Conservation (phyloP, 92 coral and sea anemone genomes). For the Bergia sp. region DNA sequence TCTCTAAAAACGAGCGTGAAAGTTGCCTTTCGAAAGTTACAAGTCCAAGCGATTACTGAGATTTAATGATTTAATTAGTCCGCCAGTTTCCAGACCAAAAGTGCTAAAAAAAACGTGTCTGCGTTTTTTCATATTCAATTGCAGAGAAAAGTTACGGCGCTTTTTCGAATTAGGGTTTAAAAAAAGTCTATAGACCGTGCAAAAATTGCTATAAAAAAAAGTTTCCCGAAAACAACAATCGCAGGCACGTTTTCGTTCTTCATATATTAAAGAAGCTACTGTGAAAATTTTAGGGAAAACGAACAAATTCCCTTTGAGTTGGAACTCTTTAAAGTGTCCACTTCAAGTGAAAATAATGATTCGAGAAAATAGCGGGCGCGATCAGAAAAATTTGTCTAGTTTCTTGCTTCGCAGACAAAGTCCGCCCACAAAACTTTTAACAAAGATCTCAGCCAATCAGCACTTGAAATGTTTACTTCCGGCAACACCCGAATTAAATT, state of each 20-base stretch:
- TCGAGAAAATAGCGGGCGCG: slow-evolving; percentile 20
- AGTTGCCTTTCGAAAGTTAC: slow-evolving; percentile 30
- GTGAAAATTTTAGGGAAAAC: slow-evolving; percentile 48
- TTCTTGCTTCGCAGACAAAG: slow-evolving; percentile 2
- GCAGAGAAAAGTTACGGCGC: slow-evolving; percentile 24
- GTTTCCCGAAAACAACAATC: slow-evolving; percentile 24
- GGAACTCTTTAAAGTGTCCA: slow-evolving; percentile 42
- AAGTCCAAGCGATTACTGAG: slow-evolving; percentile 31
- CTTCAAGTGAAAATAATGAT: slow-evolving; percentile 6
- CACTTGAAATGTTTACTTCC: slow-evolving; percentile 34
- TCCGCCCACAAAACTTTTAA: slow-evolving; percentile 18
- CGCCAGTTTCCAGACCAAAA: slow-evolving; percentile 27
- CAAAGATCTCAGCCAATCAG: slow-evolving; percentile 28
- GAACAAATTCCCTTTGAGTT: slow-evolving; percentile 46
- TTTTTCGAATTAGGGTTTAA: slow-evolving; percentile 13
- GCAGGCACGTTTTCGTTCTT: slow-evolving; percentile 48
- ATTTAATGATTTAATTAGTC: slow-evolving; percentile 16
- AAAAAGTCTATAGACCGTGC: slow-evolving; percentile 20
- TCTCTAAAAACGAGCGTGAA: neutral
- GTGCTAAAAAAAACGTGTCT: slow-evolving; percentile 18
- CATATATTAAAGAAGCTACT: slow-evolving; percentile 39
- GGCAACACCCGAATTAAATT: slow-evolving; percentile 24
- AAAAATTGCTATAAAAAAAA: slow-evolving; percentile 15
- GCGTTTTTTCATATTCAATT: slow-evolving; percentile 26
- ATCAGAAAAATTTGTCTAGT: neutral